These are phyloP conservation scores for Aythya baeri DNA, from an alignment of 2,113 vertebrate species.

Conservation along the genomic window DNA sequence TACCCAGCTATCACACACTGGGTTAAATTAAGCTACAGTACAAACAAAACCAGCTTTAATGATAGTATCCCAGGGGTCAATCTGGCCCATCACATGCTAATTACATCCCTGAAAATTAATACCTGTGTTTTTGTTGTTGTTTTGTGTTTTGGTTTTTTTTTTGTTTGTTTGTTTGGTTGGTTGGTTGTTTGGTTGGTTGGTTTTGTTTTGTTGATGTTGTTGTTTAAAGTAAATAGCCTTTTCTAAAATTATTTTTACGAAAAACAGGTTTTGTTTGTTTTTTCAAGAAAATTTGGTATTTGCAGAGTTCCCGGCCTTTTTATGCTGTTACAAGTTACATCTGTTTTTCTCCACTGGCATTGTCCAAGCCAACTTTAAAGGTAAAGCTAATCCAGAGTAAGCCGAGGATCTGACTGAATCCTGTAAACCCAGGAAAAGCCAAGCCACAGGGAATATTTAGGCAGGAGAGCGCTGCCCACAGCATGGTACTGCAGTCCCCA, in stretches of 20 bases:
- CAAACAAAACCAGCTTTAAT: background rate
- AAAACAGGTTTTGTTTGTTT: constrained; percentile 38
- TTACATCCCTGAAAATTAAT: constrained; percentile 13
- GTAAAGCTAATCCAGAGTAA: constrained; percentile 28
- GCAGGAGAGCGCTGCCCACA: background rate
- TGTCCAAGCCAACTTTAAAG: constrained; percentile 9
- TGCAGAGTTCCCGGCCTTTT: background rate
- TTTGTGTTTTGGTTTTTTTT: background rate
- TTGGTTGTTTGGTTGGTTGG: background rate
- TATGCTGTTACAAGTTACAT: background rate
- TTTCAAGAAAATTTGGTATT: constrained; percentile 44
- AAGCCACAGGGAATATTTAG: constrained; percentile 51
- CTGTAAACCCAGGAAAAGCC: constrained; percentile 24
- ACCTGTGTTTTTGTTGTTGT: background rate
- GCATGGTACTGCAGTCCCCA: background rate
- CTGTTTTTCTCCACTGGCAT: background rate
- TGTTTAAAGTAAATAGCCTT: background rate
- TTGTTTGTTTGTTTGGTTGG: background rate
- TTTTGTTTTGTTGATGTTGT: background rate
- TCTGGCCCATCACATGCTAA: background rate
- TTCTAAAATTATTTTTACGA: constrained; percentile 42
- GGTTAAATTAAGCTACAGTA: background rate
- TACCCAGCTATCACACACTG: background rate
- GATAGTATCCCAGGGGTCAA: background rate
- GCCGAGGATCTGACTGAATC: constrained; percentile 10